phyloP scores from a whole-genome alignment of 2,797 vertebrate genomes.

The Urocyon cinereoargenteus region DNA sequence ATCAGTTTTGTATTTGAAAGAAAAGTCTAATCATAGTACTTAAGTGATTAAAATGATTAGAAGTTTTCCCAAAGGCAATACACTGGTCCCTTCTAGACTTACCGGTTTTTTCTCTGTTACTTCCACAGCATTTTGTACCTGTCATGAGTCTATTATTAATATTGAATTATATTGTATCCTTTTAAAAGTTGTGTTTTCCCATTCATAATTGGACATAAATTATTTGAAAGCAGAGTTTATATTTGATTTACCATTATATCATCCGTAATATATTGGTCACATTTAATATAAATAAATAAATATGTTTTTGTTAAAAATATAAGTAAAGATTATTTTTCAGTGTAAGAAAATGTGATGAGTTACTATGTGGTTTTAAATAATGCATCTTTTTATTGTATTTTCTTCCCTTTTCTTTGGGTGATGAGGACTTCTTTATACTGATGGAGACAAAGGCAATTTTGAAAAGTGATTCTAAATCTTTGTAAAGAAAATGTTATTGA shows the following conservation, averaged over 20 bases:
- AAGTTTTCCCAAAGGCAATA: background rate
- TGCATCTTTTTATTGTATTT: background rate
- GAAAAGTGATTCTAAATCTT: background rate
- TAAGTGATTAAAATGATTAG: background rate
- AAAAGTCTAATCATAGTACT: background rate
- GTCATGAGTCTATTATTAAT: background rate
- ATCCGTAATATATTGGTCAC: background rate
- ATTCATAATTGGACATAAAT: background rate
- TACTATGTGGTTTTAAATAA: background rate
- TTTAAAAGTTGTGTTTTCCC: background rate
- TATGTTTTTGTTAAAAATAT: conserved; percentile 9
- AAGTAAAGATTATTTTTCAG: background rate
- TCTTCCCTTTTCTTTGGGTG: background rate
- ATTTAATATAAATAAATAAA: background rate
- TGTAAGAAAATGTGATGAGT: background rate
- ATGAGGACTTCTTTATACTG: background rate
- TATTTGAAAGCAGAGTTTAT: background rate
- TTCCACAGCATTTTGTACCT: background rate
- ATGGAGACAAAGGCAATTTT: background rate
- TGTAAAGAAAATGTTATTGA: background rate
- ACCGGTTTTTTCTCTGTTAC: background rate
- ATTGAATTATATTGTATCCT: background rate
- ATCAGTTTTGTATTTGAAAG: background rate
- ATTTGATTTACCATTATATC: background rate
- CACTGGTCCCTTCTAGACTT: background rate